Evolutionary conservation across 2,113 vertebrate species (phyloP).

Genomic region (Ifrita kowaldi): DNA sequence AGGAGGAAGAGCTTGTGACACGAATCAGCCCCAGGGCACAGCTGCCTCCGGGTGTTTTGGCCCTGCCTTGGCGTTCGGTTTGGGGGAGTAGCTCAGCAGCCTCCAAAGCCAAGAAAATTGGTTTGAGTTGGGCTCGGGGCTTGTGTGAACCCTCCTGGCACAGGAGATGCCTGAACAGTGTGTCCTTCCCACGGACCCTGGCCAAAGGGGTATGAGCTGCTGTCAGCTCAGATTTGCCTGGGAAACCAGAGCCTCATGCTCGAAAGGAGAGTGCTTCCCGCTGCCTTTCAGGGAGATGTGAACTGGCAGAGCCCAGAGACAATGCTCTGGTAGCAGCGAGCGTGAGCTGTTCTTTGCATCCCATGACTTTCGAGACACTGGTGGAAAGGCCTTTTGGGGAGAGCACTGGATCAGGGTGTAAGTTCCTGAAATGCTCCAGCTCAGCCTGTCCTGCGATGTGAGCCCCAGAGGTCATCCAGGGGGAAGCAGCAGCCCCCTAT

Average conservation of each 20-base stretch:
- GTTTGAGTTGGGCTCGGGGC: neutral
- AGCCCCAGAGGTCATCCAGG: neutral
- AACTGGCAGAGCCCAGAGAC: neutral
- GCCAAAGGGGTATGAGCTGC: neutral
- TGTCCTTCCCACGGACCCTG: neutral
- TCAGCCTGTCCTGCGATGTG: fast-evolving
- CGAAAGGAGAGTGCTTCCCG: neutral
- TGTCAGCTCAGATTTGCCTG: neutral
- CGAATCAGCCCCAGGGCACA: fast-evolving
- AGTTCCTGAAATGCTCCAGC: neutral
- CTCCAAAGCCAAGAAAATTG: neutral
- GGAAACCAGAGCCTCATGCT: neutral
- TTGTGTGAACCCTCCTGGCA: neutral
- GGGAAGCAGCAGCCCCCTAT: neutral
- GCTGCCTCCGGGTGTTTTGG: fast-evolving
- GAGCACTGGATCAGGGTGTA: neutral
- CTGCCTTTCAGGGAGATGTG: neutral
- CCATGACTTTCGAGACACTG: neutral
- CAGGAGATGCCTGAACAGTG: neutral
- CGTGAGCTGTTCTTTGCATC: neutral
- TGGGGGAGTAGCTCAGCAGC: neutral
- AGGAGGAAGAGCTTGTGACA: neutral
- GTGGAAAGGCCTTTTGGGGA: neutral
- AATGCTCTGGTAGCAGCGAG: neutral
- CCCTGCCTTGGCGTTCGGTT: neutral